A percentile compares a stretch with the other conserved stretches of the same genome.
Conservation (phyloP, 2,797 vertebrate genomes). For the Sebastes diaconus region DNA sequence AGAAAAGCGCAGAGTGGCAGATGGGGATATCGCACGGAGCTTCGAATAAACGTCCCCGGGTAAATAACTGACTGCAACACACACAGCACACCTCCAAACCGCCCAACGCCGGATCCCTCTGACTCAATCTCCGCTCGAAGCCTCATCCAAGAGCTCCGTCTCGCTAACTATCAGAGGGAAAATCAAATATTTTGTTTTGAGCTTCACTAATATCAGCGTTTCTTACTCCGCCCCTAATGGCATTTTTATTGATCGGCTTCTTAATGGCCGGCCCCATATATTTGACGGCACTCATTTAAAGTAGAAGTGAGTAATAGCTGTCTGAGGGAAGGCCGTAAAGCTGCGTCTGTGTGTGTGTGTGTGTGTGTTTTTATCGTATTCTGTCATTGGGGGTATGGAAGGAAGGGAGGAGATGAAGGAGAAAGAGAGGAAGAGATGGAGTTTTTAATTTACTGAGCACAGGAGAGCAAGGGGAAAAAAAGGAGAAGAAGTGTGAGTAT, state of each 20-base stretch:
- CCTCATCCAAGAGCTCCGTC: conserved; percentile 81
- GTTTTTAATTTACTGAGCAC: conserved; percentile 88
- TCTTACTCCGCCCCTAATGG: conserved; percentile 95
- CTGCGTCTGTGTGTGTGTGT: conserved; percentile 60
- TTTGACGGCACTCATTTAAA: conserved; percentile 98
- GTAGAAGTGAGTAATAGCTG: conserved; percentile 97
- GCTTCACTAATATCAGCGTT: conserved; percentile 96
- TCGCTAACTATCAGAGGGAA: conserved; percentile 88
- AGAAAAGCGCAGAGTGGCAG: conserved; percentile 85
- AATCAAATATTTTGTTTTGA: conserved; percentile 99
- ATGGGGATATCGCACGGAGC: conserved; percentile 84
- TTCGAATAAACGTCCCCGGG: conserved; percentile 87
- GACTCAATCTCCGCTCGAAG: conserved; percentile 31
- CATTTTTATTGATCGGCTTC: conserved; percentile 96
- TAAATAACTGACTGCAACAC: conserved; percentile 86
- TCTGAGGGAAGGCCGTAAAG: conserved; percentile 93
- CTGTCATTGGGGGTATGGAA: conserved; percentile 79
- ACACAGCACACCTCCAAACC: not conserved
- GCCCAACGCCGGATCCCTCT: not conserved
- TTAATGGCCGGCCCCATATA: conserved; percentile 96
- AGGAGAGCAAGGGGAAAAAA: conserved; percentile 21
- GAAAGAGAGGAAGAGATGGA: conserved; percentile 82
- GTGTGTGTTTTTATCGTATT: conserved; percentile 79
- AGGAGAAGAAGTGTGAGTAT: conserved; percentile 23
- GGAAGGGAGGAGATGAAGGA: conserved; percentile 75